Base-by-base conservation (phyloP, 1,140 invertebrate genomes). In the Habropoda laboriosa region DNA sequence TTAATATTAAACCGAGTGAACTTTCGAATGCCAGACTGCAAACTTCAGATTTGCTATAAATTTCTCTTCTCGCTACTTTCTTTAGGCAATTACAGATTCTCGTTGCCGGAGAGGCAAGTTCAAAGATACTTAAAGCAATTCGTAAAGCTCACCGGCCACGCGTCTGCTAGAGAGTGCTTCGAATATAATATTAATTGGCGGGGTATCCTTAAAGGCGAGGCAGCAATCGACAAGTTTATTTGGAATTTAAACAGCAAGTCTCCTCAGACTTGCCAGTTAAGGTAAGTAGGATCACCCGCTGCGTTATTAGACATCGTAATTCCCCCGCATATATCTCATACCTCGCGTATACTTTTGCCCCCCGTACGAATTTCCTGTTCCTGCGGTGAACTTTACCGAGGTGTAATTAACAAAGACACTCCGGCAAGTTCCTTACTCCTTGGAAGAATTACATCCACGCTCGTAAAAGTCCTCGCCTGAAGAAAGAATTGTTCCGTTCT, bases 281-380 rank as follows among this genome's bases (percentile, higher is more conserved):
- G 4, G 27, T 4, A 18, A 66, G 5, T 18, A 13, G 40, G 63
- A 7, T 42, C 27, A 30, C 61, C 27, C 27, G 63, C 42, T 18
- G 63, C 42, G 27, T 66, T 66, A 47, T 66, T 66, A 66, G 18
- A 66, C 63, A 47, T 61, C n/a, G n/a, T 66, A 66, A 66, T 32
- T 66, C 42, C 42, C n/a, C 10, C 13, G 27, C 27, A 47, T 16
- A 47, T 66, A 66, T 47, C 47, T 66, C 27, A 66, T 30, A 42
- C 42, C n/a, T 30, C 4, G 8, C 27, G 27, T n/a, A 32, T 30
- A 66, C 18, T 32, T 66, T 47, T 66, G n/a, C n/a, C n/a, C n/a
- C 42, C 8, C 63, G 16, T 16, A 47, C 18, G 27, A n/a, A 66
- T 66, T 66, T 27, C 6, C 42, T 47, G 21, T n/a, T 35, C 40